Percentiles rank a stretch among this genome's conserved stretches.
Conservation (phyloP, 1,140 invertebrate genomes). For the Macrobrachium rosenbergii region DNA sequence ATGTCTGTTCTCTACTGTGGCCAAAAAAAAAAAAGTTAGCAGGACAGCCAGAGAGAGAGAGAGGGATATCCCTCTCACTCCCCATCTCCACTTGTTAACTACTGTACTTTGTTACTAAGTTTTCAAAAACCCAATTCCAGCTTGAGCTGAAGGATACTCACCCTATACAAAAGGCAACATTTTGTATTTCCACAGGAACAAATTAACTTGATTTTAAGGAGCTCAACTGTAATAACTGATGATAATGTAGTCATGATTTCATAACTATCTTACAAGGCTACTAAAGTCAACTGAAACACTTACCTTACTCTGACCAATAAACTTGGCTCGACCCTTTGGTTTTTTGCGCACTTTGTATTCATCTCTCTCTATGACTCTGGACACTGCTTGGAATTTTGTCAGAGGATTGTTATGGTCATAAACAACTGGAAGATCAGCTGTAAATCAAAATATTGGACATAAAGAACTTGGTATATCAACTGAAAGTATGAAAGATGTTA, state of each 20-base stretch:
- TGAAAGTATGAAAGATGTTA: not conserved
- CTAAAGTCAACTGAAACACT: not conserved
- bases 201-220: too few species aligned
- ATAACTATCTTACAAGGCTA: not conserved
- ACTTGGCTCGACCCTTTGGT: slow-evolving; percentile 74
- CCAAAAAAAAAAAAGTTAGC: too few species aligned
- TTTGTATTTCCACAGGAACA: too few species aligned
- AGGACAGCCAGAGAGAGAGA: too few species aligned
- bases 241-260: not conserved
- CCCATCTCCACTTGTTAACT: too few species aligned
- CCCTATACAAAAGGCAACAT: too few species aligned
- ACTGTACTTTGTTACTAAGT: too few species aligned
- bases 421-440: slow-evolving; percentile 51
- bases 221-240: too few species aligned
- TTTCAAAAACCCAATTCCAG: too few species aligned
- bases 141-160: too few species aligned
- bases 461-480: not conserved
- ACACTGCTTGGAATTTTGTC: slow-evolving; percentile 9
- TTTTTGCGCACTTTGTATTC: slow-evolving; percentile 68
- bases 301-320: slow-evolving; percentile 73
- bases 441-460: slow-evolving; percentile 11
- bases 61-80: too few species aligned
- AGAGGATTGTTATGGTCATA: slow-evolving; percentile 52
- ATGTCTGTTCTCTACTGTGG: too few species aligned
- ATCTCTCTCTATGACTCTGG: slow-evolving; percentile 61